Percentiles rank a stretch among this genome's conserved stretches.
These are phyloP conservation scores for Lucilia cuprina DNA, from an alignment of 1,140 invertebrate genomes.

Conservation along the genomic window DNA sequence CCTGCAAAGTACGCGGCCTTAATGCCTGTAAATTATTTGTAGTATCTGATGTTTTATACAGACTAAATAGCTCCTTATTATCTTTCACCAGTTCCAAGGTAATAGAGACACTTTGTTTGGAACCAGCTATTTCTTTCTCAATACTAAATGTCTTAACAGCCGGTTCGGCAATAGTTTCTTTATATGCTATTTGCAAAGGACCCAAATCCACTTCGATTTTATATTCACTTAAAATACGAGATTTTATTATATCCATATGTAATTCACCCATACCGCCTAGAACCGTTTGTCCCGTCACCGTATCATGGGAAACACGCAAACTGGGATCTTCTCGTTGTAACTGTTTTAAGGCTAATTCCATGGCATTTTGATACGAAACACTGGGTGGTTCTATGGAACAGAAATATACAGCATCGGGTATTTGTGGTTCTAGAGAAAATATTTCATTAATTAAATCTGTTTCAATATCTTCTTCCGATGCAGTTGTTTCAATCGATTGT, in stretches of 20 bases:
- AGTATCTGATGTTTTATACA: conserved; percentile 72
- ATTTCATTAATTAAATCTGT: conserved; percentile 47
- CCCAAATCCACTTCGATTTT: conserved; percentile 94
- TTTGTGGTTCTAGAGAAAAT: conserved; percentile 69
- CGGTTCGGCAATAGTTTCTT: conserved; percentile 73
- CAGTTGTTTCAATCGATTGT: conserved; percentile 40
- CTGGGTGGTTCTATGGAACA: conserved; percentile 95
- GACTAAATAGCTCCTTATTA: conserved; percentile 55
- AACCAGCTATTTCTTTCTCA: conserved; percentile 73
- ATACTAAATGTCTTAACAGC: conserved; percentile 66
- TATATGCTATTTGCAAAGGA: conserved; percentile 92
- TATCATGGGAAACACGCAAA: conserved; percentile 76
- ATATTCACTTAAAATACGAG: conserved; percentile 86
- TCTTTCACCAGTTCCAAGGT: conserved; percentile 67
- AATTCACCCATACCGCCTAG: conserved; percentile 94
- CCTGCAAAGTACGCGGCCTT: conserved; percentile 67
- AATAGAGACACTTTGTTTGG: conserved; percentile 67
- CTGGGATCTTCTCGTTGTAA: conserved; percentile 94
- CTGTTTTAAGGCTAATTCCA: conserved; percentile 87
- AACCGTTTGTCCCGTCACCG: conserved; percentile 86
- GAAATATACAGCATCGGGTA: conserved; percentile 95
- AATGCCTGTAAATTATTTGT: conserved; percentile 70
- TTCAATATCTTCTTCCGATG: conserved; percentile 43
- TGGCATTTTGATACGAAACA: conserved; percentile 72
- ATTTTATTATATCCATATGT: conserved; percentile 93